Base-by-base conservation (phyloP, 2,888 invertebrate species). In the Protodeltote pygarga region DNA sequence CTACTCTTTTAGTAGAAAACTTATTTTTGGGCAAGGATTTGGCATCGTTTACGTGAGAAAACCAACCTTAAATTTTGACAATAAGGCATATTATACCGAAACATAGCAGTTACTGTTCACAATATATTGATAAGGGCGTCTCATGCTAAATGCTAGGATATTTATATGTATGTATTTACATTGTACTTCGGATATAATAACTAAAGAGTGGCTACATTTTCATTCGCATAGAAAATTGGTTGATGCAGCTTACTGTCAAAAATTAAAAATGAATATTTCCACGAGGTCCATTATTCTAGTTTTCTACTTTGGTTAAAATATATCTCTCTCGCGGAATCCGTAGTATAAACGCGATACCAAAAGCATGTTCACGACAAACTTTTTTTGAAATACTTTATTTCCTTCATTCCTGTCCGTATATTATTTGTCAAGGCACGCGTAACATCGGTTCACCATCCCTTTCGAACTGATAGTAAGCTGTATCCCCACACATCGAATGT, bases 71-170 rank as follows among this genome's bases (percentile, higher is more conserved):
- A 13, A 33, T 24, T 16, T 45, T 54, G 16, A 63, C 58, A 48
- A 41, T 57, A 57, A 42, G 41, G 49, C 58, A 63, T 58, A 38
- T 38, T 13, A 14, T 23, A 44, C 37, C 14, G 13, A 33, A 33
- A 13, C 11, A 33, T 15, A 45, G 28, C 13, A 28, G 29, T 24
- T 9, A 15, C 27, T 25, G n/a, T 19, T 17, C 25, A 46, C 35
- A 54, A 24, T 45, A 53, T 31, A 48, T 31, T 8, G 14, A 33
- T 28, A 34, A 35, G 27, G 38, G 37, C 13, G 28, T 35, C 23
- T 48, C 64, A 58, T 58, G 58, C 55, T 66, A 39, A 53, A 44
- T 50, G 27, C 42, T 57, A 58, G 15, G 14, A 24, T 28, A 6
- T 33, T 6, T n/a, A n/a, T n/a, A 25, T 17, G 23, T 34, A 39